Evolutionary conservation across 2,113 vertebrate species (phyloP), one percentile per base, ranked within the genome.

Genomic region (Onychostruthus taczanowskii): DNA sequence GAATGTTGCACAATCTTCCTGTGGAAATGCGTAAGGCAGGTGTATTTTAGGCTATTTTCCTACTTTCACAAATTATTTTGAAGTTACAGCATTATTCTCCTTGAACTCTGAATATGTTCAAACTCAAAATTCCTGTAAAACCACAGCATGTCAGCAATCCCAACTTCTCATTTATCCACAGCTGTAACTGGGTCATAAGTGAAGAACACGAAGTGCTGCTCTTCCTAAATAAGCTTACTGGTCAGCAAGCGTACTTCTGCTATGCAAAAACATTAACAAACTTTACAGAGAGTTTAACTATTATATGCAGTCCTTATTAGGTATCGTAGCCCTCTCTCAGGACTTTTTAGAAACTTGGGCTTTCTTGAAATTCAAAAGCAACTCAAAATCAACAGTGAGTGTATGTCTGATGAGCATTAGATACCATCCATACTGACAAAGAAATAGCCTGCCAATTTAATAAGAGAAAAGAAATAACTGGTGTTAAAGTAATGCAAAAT

Each of bases 71-170:
- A 90, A 35, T 70, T 26, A 70, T 86, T 89, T 77, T 7, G 3
- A 75, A 74, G 30, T 78, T 92, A 39, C 24, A 78, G n/a, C 13
- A 73, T n/a, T 94, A 64, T 75, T 68, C 52, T 84, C 53, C 75
- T 68, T 84, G 53, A 94, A 82, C 22, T 37, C 35, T 62, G 92
- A 74, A 33, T 6, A 66, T 23, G 33, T 39, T 89, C 31, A 66
- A 77, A 79, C 49, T 59, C 69, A 64, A 70, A 94, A 90, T 84
- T 78, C 77, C 74, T 62, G 16, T 41, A 83, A 94, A 93, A 83
- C 58, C 74, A 76, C 78, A 87, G 44, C 1, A 15, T 62, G 67
- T 85, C 30, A 5, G 62, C 89, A 89, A 86, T 63, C 84, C 39
- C 4, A 5, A 20, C 59, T 74, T 74, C 64, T 87, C 39, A 67